Conservation (phyloP, 2,888 invertebrate genomes). For the Protula sp. region DNA sequence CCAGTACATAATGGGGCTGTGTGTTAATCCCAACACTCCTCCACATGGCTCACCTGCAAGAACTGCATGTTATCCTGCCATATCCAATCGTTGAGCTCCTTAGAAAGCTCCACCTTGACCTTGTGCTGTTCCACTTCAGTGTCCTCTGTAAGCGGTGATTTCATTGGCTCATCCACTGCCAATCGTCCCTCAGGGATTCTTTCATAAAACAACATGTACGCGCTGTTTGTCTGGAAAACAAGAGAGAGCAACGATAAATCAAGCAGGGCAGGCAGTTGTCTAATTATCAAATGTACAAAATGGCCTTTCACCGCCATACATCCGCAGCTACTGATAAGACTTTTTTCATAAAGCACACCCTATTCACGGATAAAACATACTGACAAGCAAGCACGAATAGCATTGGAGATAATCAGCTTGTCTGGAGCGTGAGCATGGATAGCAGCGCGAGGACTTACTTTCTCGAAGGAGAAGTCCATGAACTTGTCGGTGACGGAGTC, state of each 20-base stretch:
- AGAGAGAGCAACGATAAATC: not conserved
- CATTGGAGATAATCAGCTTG: too few relatives aligned
- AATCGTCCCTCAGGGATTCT: slow-evolving; percentile 54
- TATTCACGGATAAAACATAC: too few relatives aligned
- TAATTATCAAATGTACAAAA: too few relatives aligned
- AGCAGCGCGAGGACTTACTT: too few relatives aligned
- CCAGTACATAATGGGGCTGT: too few relatives aligned
- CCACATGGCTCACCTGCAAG: not conserved
- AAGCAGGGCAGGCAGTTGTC: too few relatives aligned
- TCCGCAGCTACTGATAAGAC: too few relatives aligned
- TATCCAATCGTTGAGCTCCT: slow-evolving; percentile 88
- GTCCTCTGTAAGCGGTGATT: not conserved
- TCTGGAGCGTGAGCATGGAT: too few relatives aligned
- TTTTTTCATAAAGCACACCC: too few relatives aligned
- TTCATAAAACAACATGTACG: slow-evolving; percentile 95
- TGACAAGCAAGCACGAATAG: too few relatives aligned
- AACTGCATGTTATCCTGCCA: slow-evolving; percentile 95
- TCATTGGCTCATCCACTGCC: not conserved
- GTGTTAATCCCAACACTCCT: too few relatives aligned
- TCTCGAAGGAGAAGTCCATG: slow-evolving; percentile 95
- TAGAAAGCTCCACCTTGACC: slow-evolving; percentile 62
- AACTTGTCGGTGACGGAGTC: slow-evolving; percentile 95
- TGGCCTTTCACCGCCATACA: too few relatives aligned
- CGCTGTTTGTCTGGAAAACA: slow-evolving; percentile 71
- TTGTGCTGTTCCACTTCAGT: slow-evolving; percentile 40